Conservation (phyloP, 2,113 vertebrate genomes). For the Mastomys coucha region DNA sequence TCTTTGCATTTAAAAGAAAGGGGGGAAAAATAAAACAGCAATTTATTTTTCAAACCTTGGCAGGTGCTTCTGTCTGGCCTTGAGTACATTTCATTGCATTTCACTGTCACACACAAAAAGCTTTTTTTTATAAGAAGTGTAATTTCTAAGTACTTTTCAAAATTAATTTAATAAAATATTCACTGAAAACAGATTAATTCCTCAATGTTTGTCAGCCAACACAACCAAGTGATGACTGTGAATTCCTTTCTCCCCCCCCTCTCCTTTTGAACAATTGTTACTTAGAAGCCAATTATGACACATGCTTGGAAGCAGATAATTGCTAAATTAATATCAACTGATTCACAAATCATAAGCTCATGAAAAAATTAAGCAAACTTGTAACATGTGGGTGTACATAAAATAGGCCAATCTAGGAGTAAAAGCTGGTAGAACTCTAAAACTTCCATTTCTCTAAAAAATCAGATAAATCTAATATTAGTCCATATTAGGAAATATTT, state of each 20-base stretch:
- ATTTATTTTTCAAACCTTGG: constrained; percentile 72
- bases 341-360: constrained; percentile 73
- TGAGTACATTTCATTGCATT: constrained; percentile 70
- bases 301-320: constrained; percentile 77
- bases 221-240: constrained; percentile 79
- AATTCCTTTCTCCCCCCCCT: constrained; percentile 75
- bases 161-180: constrained; percentile 88
- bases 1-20: not conserved
- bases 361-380: constrained; percentile 67
- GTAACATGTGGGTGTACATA: constrained; percentile 8
- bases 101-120: constrained; percentile 74
- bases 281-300: constrained; percentile 82
- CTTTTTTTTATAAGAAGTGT: constrained; percentile 67
- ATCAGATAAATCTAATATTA: not conserved
- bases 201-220: constrained; percentile 84
- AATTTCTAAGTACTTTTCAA: constrained; percentile 85
- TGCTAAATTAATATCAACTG: constrained; percentile 82
- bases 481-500: constrained; percentile 7
- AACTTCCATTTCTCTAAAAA: constrained; percentile 21
- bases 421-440: not conserved
- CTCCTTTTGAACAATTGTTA: constrained; percentile 84
- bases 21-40: not conserved
- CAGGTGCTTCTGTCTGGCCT: constrained; percentile 56
- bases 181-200: constrained; percentile 86
- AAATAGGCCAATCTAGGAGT: not conserved